Evolutionary conservation across 2,888 invertebrate genomes (phyloP), one percentile per base, ranked within the genome.

Genomic region (Erebia palarica): DNA sequence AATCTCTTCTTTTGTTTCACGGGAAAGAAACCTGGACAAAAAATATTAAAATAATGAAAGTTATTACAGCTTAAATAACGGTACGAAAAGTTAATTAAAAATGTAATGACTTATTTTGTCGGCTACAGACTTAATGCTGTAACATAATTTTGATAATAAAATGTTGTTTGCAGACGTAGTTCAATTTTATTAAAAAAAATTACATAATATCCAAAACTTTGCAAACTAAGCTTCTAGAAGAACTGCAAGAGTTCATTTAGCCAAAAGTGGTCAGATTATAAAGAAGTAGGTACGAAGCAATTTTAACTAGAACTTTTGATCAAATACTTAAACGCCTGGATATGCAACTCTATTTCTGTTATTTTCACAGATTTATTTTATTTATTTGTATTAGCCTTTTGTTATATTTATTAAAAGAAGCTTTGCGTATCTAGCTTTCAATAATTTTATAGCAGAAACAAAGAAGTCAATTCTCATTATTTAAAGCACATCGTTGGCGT

Each of bases 1-100:
- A 71, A 72, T 69, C 49, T 72, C 60, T 65, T 65, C 51, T 69
- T 73, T 68, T 73, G 71, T 73, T 71, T 70, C 65, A 68, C 72
- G 67, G 67, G 68, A 68, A 72, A 71, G 65, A 55, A 68, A 71
- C 61, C 21, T 69, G 71, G 55, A 55, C 63, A 53, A 58, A 36
- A 53, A 73, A 4, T 70, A 72, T 73, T 75, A 64, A 70, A 75
- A 75, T 69, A 71, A 71, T 72, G 70, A 65, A 60, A 64, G 72
- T 68, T 61, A 69, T 67, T 67, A 67, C 60, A 64, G 71, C 70
- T 57, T 55, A 67, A 67, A 69, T 71, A 73, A 71, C 65, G 71
- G 69, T 59, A 71, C 68, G 65, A 57, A 70, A 69, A 71, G 53
- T 72, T 73, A 75, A 75, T 73, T 73, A 72, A 75, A 75, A 71